Evolutionary conservation across 2,113 vertebrate species (phyloP).

Genomic region (Gnathonemus echidnorhynchus): DNA sequence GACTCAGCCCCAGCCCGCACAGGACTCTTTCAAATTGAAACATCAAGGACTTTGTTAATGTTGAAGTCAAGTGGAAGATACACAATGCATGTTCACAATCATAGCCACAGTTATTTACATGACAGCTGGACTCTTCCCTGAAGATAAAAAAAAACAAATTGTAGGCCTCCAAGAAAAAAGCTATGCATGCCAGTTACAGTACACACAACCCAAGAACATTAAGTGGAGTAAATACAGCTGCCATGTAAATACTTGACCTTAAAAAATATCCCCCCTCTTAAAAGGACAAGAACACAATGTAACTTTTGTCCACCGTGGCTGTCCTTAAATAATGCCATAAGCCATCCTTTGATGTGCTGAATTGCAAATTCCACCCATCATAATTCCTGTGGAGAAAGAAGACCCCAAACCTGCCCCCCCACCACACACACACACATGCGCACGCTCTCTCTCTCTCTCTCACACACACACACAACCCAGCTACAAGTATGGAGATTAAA

Average conservation of each 20-base stretch:
- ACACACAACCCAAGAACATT: not conserved
- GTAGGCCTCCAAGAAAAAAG: not conserved
- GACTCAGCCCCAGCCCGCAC: slow-evolving; percentile 95
- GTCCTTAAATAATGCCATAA: slow-evolving; percentile 4
- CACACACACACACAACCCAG: not conserved
- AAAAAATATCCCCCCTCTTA: not conserved
- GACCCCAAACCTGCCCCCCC: not conserved
- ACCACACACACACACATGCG: not conserved
- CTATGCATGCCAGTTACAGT: not conserved
- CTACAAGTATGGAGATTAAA: not conserved
- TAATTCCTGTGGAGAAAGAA: not conserved
- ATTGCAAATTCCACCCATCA: not conserved
- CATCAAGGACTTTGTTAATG: slow-evolving; percentile 99
- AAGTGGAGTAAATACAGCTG: slow-evolving; percentile 25
- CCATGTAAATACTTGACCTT: slow-evolving; percentile 32
- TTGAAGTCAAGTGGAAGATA: slow-evolving; percentile 79
- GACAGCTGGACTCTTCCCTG: slow-evolving; percentile 27
- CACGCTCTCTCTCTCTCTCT: too few relatives aligned
- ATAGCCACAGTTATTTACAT: slow-evolving; percentile 39
- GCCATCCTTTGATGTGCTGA: not conserved
- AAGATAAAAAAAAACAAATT: not conserved
- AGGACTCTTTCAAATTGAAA: slow-evolving; percentile 99
- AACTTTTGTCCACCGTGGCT: not conserved
- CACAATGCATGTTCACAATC: slow-evolving; percentile 51
- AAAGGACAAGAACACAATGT: slow-evolving; percentile 9